phyloP scores from a whole-genome alignment of 2,113 vertebrate genomes.

The Nothocercus julius region DNA sequence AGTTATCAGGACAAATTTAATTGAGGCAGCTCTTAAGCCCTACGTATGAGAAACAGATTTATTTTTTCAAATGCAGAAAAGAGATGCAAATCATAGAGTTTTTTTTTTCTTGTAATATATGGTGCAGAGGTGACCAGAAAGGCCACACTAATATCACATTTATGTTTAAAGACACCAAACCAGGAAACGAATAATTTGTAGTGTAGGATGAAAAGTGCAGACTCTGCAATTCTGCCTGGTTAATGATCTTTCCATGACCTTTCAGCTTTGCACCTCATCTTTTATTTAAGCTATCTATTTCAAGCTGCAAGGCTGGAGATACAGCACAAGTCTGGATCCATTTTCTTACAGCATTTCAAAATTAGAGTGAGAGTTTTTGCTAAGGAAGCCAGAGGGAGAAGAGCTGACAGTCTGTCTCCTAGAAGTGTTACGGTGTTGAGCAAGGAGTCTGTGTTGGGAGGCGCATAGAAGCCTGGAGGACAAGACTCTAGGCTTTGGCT shows the following conservation, averaged over 20 bases:
- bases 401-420: neutral
- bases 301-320: neutral
- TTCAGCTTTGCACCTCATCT: slow-evolving; percentile 21
- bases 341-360: slow-evolving; percentile 1
- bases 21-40: neutral
- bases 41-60: neutral
- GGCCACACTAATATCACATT: neutral
- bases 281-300: slow-evolving; percentile 45
- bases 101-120: neutral
- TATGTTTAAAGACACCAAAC: neutral
- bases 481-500: neutral
- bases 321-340: neutral
- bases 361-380: neutral
- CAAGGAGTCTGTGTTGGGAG: neutral
- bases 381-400: neutral
- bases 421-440: neutral
- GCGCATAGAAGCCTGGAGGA: neutral
- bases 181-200: slow-evolving; percentile 31
- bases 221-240: neutral
- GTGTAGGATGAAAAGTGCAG: slow-evolving; percentile 13
- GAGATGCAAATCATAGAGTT: neutral
- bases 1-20: neutral
- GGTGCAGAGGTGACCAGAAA: neutral
- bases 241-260: slow-evolving; percentile 42
- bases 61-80: neutral